Percentiles rank a stretch among this genome's conserved stretches.
Conservation (phyloP, 2,888 invertebrate genomes). For the Drosophila limbata region DNA sequence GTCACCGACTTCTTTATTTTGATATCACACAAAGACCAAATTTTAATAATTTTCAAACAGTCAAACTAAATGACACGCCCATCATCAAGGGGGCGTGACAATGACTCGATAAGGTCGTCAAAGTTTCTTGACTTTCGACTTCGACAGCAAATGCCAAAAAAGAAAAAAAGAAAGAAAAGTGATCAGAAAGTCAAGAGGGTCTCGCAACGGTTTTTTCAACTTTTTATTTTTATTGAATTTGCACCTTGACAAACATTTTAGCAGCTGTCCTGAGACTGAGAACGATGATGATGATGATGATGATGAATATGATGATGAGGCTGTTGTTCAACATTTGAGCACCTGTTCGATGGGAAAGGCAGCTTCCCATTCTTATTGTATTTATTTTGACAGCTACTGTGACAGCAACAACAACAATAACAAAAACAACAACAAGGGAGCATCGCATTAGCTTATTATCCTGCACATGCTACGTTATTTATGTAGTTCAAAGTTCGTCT, state of each 20-base stretch:
- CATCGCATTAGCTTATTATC: conserved; percentile 53
- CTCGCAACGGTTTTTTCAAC: conserved; percentile 19
- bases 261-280: conserved; percentile 45
- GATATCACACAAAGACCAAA: conserved; percentile 69
- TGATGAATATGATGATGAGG: conserved; percentile 24
- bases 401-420: conserved; percentile 16
- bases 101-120: conserved; percentile 74
- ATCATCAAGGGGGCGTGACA: conserved; percentile 68
- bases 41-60: conserved; percentile 71
- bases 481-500: conserved; percentile 45
- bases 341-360: not conserved
- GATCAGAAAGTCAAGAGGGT: conserved; percentile 21
- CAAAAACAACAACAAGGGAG: conserved; percentile 6
- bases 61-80: conserved; percentile 61
- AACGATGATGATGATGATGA: conserved; percentile 30
- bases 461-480: conserved; percentile 58
- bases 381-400: conserved; percentile 75
- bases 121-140: conserved; percentile 52
- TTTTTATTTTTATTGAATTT: conserved; percentile 78
- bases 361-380: conserved; percentile 53
- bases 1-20: conserved; percentile 38
- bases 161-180: not conserved
- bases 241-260: conserved; percentile 78
- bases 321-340: conserved; percentile 15
- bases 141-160: conserved; percentile 35